Evolutionary conservation across 2,113 vertebrate species (phyloP).

Genomic region (Microcebus tavaratra): DNA sequence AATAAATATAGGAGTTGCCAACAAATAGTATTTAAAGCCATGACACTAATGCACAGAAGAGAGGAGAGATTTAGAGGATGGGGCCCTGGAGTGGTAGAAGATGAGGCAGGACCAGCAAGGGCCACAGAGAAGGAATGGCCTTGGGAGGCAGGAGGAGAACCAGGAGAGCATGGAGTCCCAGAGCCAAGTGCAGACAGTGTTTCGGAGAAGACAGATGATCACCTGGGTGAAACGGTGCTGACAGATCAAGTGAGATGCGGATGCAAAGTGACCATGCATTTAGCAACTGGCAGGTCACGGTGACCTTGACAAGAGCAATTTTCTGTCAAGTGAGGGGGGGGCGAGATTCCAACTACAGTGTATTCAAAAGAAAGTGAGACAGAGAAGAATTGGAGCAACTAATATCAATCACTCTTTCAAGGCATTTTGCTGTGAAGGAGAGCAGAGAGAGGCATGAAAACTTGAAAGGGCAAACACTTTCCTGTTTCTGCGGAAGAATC

Average conservation of each 20-base stretch:
- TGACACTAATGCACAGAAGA: background rate
- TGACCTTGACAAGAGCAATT: slow-evolving; percentile 43
- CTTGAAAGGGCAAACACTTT: background rate
- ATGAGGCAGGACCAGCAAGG: background rate
- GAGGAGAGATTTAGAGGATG: background rate
- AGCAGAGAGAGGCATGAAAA: background rate
- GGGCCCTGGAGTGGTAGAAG: background rate
- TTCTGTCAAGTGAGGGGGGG: background rate
- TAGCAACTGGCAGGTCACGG: background rate
- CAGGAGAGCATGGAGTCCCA: background rate
- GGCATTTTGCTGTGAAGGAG: background rate
- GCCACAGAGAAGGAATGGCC: background rate
- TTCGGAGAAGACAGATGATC: background rate
- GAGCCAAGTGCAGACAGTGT: background rate
- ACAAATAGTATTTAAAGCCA: background rate
- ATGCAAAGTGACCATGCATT: background rate
- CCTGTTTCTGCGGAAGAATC: background rate
- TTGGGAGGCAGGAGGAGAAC: background rate
- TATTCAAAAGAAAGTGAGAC: slow-evolving; percentile 13
- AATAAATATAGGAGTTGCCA: background rate
- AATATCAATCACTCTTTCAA: background rate
- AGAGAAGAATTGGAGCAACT: background rate
- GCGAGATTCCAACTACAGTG: background rate
- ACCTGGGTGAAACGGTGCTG: background rate
- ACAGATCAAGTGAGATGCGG: background rate